Conservation (phyloP, 2,888 invertebrate species). For the Palloptera scutellata region DNA sequence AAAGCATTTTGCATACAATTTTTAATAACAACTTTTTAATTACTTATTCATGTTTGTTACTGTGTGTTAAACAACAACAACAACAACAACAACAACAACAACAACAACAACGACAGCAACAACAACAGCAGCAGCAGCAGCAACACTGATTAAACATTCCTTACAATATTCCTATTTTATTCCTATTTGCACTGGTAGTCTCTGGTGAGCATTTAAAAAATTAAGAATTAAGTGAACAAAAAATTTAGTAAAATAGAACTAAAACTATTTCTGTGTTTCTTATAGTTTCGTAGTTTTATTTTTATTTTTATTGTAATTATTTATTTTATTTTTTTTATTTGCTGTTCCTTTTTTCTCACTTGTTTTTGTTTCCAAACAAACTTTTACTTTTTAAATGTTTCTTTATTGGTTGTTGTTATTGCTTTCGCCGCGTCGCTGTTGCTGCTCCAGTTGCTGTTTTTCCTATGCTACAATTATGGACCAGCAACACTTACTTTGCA, state of each 20-base stretch:
- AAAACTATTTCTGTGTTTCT: neutral
- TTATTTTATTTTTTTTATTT: neutral
- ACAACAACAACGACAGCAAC: no score
- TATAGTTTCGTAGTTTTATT: neutral
- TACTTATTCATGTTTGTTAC: constrained; percentile 41
- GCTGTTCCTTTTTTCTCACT: neutral
- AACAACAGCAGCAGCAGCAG: no score
- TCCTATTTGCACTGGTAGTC: no score
- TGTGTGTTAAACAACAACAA: no score
- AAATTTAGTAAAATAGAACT: no score
- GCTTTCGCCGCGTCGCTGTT: constrained; percentile 39
- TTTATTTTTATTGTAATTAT: constrained; percentile 13
- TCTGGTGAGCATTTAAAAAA: neutral
- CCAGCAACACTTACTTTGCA: constrained; percentile 20
- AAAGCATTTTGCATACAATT: constrained; percentile 37
- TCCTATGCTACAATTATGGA: neutral
- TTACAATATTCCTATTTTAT: neutral
- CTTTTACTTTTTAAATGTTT: constrained; percentile 57
- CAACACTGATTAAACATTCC: constrained; percentile 22
- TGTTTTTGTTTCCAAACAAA: constrained; percentile 33
- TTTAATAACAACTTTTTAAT: constrained; percentile 46
- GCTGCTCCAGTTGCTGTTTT: constrained; percentile 29
- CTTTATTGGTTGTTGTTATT: constrained; percentile 58
- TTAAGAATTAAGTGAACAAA: neutral
- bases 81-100: no score